Conservation (phyloP, 2,888 invertebrate species). For the Euproctis similis region DNA sequence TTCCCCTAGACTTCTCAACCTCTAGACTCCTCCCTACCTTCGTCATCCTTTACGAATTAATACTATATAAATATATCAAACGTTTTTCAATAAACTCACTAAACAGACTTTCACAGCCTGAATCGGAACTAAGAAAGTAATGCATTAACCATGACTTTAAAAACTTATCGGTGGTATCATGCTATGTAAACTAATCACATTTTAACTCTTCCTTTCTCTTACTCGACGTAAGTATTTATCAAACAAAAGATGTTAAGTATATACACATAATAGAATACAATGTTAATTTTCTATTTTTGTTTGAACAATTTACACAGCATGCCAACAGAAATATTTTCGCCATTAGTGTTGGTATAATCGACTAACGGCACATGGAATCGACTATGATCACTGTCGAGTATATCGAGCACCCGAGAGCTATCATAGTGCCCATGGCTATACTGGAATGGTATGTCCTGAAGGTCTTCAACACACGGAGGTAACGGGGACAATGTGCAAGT, state of each 20-base stretch:
- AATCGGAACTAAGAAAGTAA: conserved; percentile 28
- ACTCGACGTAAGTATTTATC: no score
- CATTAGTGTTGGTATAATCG: conserved; percentile 8
- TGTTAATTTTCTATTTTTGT: conserved; percentile 1
- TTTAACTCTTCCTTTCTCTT: conserved; percentile 1
- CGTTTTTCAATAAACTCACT: conserved; percentile 13
- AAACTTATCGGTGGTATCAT: conserved; percentile 18
- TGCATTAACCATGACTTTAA: conserved; percentile 27
- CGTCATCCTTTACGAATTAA: conserved; percentile 14
- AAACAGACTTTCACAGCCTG: conserved; percentile 49
- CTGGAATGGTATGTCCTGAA: conserved; percentile 86
- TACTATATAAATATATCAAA: conserved; percentile 15
- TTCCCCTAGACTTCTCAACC: conserved; percentile 9
- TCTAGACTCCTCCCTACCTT: no score
- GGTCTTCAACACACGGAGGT: conserved; percentile 81
- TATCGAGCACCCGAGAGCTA: conserved; percentile 60
- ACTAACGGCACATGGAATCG: conserved; percentile 59
- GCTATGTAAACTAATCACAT: conserved; percentile 23
- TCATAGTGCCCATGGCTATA: conserved; percentile 88
- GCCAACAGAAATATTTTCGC: conserved; percentile 11
- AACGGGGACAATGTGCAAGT: conserved; percentile 85
- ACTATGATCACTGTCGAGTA: conserved; percentile 67
- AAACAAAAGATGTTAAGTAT: no score
- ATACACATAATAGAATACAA: conserved; percentile 1
- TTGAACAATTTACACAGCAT: conserved; percentile 22